phyloP scores from a whole-genome alignment of 2,888 invertebrate species.

The Diadegma fenestrale region DNA sequence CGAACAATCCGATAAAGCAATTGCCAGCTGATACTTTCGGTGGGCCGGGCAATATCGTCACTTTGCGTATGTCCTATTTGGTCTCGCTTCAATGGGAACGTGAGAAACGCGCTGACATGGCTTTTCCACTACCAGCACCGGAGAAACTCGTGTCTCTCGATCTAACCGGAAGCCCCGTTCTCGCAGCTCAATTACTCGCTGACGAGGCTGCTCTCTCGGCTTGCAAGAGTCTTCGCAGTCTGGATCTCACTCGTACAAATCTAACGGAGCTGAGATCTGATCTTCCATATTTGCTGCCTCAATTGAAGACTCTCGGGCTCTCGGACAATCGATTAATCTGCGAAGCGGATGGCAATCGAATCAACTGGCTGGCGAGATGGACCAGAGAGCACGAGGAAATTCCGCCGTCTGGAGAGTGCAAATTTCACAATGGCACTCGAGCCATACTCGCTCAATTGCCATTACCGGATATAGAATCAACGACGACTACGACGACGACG shows the following conservation, averaged over 20 bases:
- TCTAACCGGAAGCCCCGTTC: constrained; percentile 90
- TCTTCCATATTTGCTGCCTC: constrained; percentile 89
- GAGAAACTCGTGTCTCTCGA: constrained; percentile 91
- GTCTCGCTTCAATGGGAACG: constrained; percentile 80
- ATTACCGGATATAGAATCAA: constrained; percentile 49
- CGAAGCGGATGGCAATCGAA: constrained; percentile 79
- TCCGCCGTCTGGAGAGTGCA: constrained; percentile 78
- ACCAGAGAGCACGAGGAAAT: constrained; percentile 86
- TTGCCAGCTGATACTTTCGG: constrained; percentile 89
- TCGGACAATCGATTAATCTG: constrained; percentile 91
- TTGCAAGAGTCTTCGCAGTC: constrained; percentile 89
- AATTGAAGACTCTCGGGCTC: constrained; percentile 89
- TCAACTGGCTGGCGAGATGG: constrained; percentile 90
- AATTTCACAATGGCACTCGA: constrained; percentile 18
- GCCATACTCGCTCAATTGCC: constrained; percentile 77
- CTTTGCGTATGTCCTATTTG: constrained; percentile 90
- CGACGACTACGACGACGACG: constrained; percentile 23
- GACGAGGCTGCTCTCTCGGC: constrained; percentile 91
- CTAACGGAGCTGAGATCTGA: constrained; percentile 89
- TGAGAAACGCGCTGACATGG: constrained; percentile 88
- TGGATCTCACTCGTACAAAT: constrained; percentile 89
- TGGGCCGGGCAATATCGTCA: constrained; percentile 88
- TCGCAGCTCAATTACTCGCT: constrained; percentile 89
- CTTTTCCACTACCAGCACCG: constrained; percentile 90
- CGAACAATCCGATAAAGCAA: constrained; percentile 91